Base-by-base conservation (phyloP, 2,888 invertebrate species). In the Cephus nigrinus region DNA sequence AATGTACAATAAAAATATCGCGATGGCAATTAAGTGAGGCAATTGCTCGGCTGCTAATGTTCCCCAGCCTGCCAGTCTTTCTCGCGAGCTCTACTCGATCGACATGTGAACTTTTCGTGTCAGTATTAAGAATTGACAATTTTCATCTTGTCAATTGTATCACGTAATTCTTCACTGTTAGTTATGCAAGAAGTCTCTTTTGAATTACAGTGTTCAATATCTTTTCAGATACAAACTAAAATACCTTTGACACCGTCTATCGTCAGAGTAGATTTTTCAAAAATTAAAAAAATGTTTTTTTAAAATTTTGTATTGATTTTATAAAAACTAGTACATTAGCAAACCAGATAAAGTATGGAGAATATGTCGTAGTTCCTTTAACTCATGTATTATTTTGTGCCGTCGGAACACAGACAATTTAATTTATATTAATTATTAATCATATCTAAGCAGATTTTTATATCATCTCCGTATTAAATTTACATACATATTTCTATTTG, bases 1-100 rank as follows among this genome's bases (percentile, higher is more conserved):
- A 85, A 86, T 84, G 84, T 77, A 85, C 82, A 80, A 86, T 86
- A 84, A 86, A 85, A 84, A 83, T 84, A 86, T 86, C 82, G 82
- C 80, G 82, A 79, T 79, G 80, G 84, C 83, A 86, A 86, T 86
- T 86, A 86, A 83, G 83, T 79, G 77, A 78, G 78, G 83, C 82
- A 81, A 80, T 81, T 78, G 79, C 78, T 75, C 74, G 69, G 76
- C 75, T 77, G 79, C 68, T 79, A 68, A 77, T 32, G 71, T 79
- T 77, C 78, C 69, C 76, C 76, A 80, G 74, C 74, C 75, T 77
- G 84, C 81, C 85, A 85, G 83, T 85, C 80, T 79, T 76, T 73
- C 76, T 78, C 73, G 77, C 78, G 80, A 83, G 75, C 69, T 78
- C 55, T 78, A 77, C 71, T 32, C 71, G 71, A 31, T 32, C 71